Base-by-base conservation (phyloP, 2,888 invertebrate species). In the Diloba caeruleocephala region DNA sequence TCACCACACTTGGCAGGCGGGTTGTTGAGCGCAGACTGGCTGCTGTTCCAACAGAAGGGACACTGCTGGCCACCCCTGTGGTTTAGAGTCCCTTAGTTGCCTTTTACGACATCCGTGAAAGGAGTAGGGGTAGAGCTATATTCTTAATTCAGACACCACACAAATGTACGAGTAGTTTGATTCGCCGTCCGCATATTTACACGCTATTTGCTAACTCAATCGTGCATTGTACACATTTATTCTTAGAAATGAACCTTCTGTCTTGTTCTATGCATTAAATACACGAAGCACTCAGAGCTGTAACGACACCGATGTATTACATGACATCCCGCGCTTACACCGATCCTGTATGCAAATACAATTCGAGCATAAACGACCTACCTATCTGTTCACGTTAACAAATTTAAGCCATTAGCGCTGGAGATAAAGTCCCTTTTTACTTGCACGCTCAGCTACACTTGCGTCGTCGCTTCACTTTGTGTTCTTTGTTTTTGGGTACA, bases 351-450 rank as follows among this genome's bases (percentile, higher is more conserved):
- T 55, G 50, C 33, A 57, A 69, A 66, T 48, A 48, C 55, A 34
- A 37, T 53, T 34, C 19, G 9, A 9, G 28, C 17, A 26, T 17
- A 43, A 33, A 38, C 1, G 21, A 21, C 21, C 37, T 15, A 17
- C n/a, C 33, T 13, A 17, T 32, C 15, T 51, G 25, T 50, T 46
- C 10, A 38, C 26, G 13, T 34, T 10, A 42, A 49, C 28, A 48
- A 57, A 71, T 63, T 54, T 17, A 2, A 37, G 21, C 28, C 59
- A 52, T 69, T 59, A 36, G 19, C 36, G 43, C 9, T 36, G 9
- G 46, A 44, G 38, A 71, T 63, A 67, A 48, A 63, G 53, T 59
- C 29, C 17, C 1, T 52, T 59, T 66, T 69, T 36, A 50, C 34
- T 49, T 38, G 32, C 32, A 43, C 50, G 44, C 37, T 39, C 12